Conservation (phyloP, 2,797 vertebrate genomes). For the Sebastiscus tertius region DNA sequence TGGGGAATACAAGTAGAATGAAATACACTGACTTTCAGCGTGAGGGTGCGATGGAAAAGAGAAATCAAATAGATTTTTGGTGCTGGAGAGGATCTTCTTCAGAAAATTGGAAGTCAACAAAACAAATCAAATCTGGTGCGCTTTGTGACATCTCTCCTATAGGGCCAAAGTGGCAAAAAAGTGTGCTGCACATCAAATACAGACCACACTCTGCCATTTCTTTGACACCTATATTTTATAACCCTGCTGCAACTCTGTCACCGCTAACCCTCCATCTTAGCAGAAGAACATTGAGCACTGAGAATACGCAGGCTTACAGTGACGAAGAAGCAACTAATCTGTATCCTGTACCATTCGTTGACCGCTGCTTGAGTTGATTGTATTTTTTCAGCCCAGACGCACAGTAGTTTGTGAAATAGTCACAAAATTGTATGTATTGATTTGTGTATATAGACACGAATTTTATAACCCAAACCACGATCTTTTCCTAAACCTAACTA, state of each 20-base stretch:
- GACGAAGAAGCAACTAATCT: neutral
- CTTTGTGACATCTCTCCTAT: neutral
- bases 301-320: neutral
- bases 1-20: constrained; percentile 32
- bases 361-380: neutral
- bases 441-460: no score
- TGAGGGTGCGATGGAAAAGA: neutral
- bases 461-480: no score
- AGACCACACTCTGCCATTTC: neutral
- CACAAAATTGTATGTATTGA: no score
- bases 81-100: neutral
- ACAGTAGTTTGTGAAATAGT: no score
- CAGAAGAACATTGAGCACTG: neutral
- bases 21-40: constrained; percentile 33
- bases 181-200: neutral
- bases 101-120: neutral
- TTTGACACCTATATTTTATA: neutral
- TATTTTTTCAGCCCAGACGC: no score
- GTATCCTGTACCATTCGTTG: neutral
- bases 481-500: no score
- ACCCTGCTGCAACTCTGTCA: neutral
- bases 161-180: neutral
- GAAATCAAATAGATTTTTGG: neutral
- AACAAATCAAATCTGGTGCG: neutral
- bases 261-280: neutral